Base-by-base conservation (phyloP, 2,797 vertebrate species). In the Crypturellus tataupa region DNA sequence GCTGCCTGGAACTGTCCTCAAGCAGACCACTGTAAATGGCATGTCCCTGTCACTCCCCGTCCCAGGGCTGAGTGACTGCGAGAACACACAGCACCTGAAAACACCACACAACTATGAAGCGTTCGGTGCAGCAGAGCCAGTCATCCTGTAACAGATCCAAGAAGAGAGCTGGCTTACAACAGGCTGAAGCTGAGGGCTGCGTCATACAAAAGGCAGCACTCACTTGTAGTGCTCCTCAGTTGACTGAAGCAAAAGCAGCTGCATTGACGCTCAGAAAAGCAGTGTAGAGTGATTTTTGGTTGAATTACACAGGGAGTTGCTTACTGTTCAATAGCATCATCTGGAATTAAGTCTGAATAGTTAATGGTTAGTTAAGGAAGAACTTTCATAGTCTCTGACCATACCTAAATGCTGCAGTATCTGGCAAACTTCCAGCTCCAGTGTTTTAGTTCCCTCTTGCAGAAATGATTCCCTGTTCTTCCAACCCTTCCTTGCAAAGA, bases 41-140 rank as follows among this genome's bases (percentile, higher is more conserved):
- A 42, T 21, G 39, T 56, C 21, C 35, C 40, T 10, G 21, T 49
- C n/a, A n/a, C n/a, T n/a, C n/a, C n/a, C 24, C 21, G 4, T 13
- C 2, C 17, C 49, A 42, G 64, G 71, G 62, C 33, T 0, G 7
- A 69, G 27, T 23, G 14, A 44, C 6, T 12, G 37, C 10, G 53
- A 59, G 27, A 44, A 67, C 46, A 46, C 46, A 9, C 53, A 55
- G 46, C 62, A 27, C 13, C 29, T 35, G 4, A 46, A 39, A 56
- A 14, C 4, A 1, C 33, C 1, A 9, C 1, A 33, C 39, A 33
- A 11, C 15, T 0, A 17, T 20, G 12, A 8, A 5, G n/a, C 15
- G 31, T 23, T 0, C 8, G 33, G 40, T 9, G 27, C 4, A 0
- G 29, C 56, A 23, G 24, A 15, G 47, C 33, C 56, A 35, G 46